Conservation (phyloP, 2,888 invertebrate genomes). For the Sericinus montela region DNA sequence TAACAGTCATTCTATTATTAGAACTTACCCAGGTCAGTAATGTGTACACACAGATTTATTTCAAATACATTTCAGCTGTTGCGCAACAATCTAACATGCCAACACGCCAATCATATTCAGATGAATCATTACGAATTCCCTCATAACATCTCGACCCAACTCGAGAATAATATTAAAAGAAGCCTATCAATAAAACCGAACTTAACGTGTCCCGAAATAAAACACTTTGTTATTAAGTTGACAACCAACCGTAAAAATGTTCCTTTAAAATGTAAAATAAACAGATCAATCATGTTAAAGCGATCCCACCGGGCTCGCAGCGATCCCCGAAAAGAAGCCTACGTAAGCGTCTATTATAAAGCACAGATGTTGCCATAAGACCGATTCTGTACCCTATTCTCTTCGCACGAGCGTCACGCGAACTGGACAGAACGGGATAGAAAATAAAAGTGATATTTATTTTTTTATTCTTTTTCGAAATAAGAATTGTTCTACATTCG, state of each 20-base stretch:
- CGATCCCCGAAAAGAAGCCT: constrained; percentile 77
- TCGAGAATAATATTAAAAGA: constrained; percentile 69
- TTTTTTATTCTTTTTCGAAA: constrained; percentile 68
- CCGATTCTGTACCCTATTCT: constrained; percentile 56
- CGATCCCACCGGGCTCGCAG: constrained; percentile 74
- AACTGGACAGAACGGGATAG: constrained; percentile 46
- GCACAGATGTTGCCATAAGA: constrained; percentile 76
- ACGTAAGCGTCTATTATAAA: constrained; percentile 77
- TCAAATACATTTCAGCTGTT: constrained; percentile 14
- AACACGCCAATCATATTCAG: constrained; percentile 34
- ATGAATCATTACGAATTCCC: constrained; percentile 37
- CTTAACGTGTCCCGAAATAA: constrained; percentile 74
- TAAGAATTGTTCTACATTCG: constrained; percentile 77
- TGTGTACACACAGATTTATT: constrained; percentile 13
- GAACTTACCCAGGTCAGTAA: not conserved
- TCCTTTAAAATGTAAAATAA: constrained; percentile 79
- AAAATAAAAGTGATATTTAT: constrained; percentile 68
- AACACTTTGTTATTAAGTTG: constrained; percentile 79
- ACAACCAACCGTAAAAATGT: constrained; percentile 79
- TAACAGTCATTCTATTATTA: constrained; percentile 14
- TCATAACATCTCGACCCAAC: constrained; percentile 43
- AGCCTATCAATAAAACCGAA: constrained; percentile 77
- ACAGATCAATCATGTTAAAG: constrained; percentile 79
- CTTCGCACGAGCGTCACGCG: constrained; percentile 37
- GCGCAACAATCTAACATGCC: constrained; percentile 22